These are phyloP conservation scores for Meteorus sp. DNA, from an alignment of 1,140 invertebrate species.

Conservation along the genomic window DNA sequence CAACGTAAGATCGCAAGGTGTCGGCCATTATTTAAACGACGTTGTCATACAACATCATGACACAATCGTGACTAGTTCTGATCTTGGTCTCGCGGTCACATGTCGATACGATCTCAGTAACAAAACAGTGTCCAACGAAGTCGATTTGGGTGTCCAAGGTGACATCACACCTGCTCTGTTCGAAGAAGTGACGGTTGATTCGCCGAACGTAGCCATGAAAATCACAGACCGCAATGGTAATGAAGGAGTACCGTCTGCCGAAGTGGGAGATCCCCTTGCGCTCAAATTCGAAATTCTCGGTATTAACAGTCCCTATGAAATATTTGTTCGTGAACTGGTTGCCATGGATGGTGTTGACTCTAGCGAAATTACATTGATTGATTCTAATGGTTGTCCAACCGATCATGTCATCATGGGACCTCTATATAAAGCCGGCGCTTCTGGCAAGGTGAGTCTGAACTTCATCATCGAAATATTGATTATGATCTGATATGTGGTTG, in stretches of 20 bases:
- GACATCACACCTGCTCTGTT: slow-evolving; percentile 78
- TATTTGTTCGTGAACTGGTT: slow-evolving; percentile 90
- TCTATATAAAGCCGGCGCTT: slow-evolving; percentile 76
- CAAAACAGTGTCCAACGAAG: slow-evolving; percentile 90
- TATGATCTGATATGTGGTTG: no score
- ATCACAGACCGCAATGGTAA: slow-evolving; percentile 84
- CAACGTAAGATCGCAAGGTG: slow-evolving; percentile 82
- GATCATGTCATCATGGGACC: slow-evolving; percentile 93
- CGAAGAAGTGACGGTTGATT: slow-evolving; percentile 86
- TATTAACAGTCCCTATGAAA: slow-evolving; percentile 89
- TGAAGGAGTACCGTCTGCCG: slow-evolving; percentile 77
- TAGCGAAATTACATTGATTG: slow-evolving; percentile 89
- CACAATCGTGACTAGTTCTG: slow-evolving; percentile 91
- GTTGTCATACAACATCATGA: slow-evolving; percentile 94
- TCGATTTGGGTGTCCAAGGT: slow-evolving; percentile 84
- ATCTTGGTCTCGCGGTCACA: slow-evolving; percentile 87
- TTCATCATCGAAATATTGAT: neutral
- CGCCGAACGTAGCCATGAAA: slow-evolving; percentile 92
- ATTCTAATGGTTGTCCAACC: slow-evolving; percentile 89
- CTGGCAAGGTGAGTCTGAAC: slow-evolving; percentile 71
- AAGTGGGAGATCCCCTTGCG: slow-evolving; percentile 88
- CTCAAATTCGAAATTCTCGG: slow-evolving; percentile 91
- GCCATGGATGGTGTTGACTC: slow-evolving; percentile 93
- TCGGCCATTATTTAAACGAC: slow-evolving; percentile 84
- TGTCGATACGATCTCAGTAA: slow-evolving; percentile 93